These are phyloP conservation scores for Lasioglossum baleicum DNA, from an alignment of 1,140 invertebrate species.

Conservation along the genomic window DNA sequence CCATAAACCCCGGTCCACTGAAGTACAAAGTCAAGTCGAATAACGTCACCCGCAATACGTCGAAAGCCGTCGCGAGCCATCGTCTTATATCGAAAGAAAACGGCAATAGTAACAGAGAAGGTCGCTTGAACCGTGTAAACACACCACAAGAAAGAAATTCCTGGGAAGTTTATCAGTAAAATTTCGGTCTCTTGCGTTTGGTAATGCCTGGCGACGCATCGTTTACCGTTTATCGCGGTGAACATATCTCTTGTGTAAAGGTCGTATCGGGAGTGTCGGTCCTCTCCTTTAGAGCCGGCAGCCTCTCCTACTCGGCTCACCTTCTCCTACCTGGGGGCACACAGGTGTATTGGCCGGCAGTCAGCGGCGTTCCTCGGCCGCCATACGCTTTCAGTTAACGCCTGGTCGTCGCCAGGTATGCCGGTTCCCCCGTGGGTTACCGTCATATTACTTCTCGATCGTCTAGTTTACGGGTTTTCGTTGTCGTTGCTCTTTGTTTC, in stretches of 20 bases:
- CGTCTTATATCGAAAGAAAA: no score
- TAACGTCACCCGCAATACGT: no score
- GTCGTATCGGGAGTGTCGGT: constrained; percentile 57
- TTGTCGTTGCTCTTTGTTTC: not conserved
- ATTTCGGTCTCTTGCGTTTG: constrained; percentile 5
- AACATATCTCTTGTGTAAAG: constrained; percentile 65
- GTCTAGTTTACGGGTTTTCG: no score
- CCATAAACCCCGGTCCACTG: no score
- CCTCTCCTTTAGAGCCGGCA: constrained; percentile 43
- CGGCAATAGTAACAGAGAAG: no score
- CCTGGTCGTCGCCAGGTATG: constrained; percentile 68
- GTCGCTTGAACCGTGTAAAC: no score
- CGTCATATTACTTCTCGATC: not conserved
- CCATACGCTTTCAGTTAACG: constrained; percentile 70
- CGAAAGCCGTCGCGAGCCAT: no score
- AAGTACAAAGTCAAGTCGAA: no score
- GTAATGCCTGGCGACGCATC: not conserved
- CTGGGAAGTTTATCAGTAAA: no score
- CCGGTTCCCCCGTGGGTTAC: constrained; percentile 38
- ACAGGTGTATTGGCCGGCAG: constrained; percentile 70
- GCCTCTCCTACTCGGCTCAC: constrained; percentile 58
- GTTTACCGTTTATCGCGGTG: constrained; percentile 29
- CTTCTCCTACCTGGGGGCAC: constrained; percentile 59
- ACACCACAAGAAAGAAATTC: not conserved
- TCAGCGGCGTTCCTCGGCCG: constrained; percentile 64